Percentiles rank a stretch among this genome's conserved stretches.
Evolutionary conservation across 2,113 vertebrate genomes (phyloP).

Genomic region (Nesoenas mayeri): DNA sequence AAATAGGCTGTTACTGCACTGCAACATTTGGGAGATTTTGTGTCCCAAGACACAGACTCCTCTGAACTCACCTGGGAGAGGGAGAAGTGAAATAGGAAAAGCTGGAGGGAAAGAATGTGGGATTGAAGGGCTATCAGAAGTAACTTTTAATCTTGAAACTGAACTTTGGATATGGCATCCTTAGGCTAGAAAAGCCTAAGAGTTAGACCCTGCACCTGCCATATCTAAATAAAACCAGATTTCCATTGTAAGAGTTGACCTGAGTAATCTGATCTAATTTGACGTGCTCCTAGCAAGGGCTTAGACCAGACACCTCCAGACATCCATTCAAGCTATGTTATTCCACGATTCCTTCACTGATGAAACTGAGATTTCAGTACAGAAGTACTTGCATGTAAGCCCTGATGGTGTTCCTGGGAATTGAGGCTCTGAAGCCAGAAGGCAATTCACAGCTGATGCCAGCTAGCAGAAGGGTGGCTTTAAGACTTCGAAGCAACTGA

Average conservation of each 20-base stretch:
- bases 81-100: not conserved
- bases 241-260: not conserved
- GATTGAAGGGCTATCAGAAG: not conserved
- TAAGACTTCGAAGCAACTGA: not conserved
- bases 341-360: not conserved
- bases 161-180: not conserved
- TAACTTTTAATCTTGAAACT: not conserved
- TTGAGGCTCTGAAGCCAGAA: not conserved
- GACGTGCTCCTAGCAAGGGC: not conserved
- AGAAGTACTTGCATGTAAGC: not conserved
- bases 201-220: not conserved
- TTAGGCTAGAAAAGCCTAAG: not conserved
- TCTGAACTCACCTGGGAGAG: not conserved
- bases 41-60: not conserved
- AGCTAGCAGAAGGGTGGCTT: not conserved
- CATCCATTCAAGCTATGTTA: not conserved
- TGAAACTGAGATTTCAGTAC: not conserved
- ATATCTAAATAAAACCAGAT: not conserved
- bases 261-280: not conserved
- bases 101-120: not conserved
- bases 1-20: not conserved
- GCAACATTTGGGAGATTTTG: not conserved
- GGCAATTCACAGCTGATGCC: not conserved
- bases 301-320: not conserved
- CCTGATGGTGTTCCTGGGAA: accelerated